Percentiles rank a stretch among this genome's conserved stretches.
phyloP scores from a whole-genome alignment of 2,888 invertebrate genomes.

The Caenorhabditis panamensis region DNA sequence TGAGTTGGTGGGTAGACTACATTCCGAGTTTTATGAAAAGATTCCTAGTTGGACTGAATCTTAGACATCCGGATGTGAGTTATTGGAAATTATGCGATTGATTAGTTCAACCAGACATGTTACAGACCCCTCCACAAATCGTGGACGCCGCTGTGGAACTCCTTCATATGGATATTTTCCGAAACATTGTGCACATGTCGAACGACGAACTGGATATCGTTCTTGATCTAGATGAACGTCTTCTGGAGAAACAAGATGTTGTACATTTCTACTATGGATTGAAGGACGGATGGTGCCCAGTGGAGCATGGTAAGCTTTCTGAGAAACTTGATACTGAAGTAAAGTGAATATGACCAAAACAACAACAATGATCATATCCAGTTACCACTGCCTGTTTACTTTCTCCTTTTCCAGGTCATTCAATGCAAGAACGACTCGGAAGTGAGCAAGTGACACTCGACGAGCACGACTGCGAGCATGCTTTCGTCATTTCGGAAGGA shows the following conservation, averaged over 20 bases:
- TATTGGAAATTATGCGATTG: neutral
- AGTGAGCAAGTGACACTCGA: slow-evolving; percentile 68
- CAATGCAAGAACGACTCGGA: slow-evolving; percentile 64
- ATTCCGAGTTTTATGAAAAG: slow-evolving; percentile 66
- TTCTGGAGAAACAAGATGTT: slow-evolving; percentile 62
- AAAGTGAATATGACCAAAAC: too few relatives aligned
- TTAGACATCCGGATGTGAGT: slow-evolving; percentile 43
- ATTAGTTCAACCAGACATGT: too few relatives aligned
- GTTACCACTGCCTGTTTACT: too few relatives aligned
- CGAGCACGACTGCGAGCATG: slow-evolving; percentile 74
- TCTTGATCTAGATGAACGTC: slow-evolving; percentile 56
- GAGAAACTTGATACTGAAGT: too few relatives aligned
- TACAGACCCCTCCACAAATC: slow-evolving; percentile 66
- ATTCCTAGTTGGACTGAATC: slow-evolving; percentile 65
- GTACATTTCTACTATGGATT: slow-evolving; percentile 71
- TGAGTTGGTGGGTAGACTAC: slow-evolving; percentile 71
- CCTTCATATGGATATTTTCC: slow-evolving; percentile 69
- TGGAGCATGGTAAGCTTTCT: slow-evolving; percentile 64
- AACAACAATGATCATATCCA: too few relatives aligned
- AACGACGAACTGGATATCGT: slow-evolving; percentile 71
- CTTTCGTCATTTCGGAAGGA: slow-evolving; percentile 75
- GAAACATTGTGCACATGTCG: slow-evolving; percentile 75
- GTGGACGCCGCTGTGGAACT: slow-evolving; percentile 67
- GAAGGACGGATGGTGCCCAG: slow-evolving; percentile 74
- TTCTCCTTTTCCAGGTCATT: slow-evolving; percentile 43